Base-by-base conservation (phyloP, 2,113 vertebrate species). In the Eulacestoma nigropectus region DNA sequence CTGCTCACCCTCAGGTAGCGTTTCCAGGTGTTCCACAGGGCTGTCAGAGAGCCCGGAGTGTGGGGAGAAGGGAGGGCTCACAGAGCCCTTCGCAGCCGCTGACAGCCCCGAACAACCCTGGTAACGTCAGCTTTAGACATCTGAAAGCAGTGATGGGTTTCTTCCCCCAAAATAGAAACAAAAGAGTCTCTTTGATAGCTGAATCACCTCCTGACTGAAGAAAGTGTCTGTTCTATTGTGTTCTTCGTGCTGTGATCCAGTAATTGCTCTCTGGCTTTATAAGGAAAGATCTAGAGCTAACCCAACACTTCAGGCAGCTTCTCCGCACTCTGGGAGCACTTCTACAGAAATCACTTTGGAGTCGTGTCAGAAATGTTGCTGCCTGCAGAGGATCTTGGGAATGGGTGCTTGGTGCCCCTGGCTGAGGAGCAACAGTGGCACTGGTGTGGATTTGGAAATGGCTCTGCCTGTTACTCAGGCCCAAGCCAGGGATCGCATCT, bases 131-230 rank as follows among this genome's bases (percentile, higher is more conserved):
- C 52, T 81, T 82, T 30, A 87, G 85, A 27, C 57, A 76, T 55
- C 82, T 95, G 63, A 91, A 62, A 79, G 79, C 67, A 62, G 46
- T 57, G 63, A 57, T 72, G 79, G 21, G 41, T 26, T 85, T 82
- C 49, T 53, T 21, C 13, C 57, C 80, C 67, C 3, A 52, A 80
- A 95, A 96, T 90, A 95, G 92, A 83, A 94, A 93, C 30, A 77
- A 77, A 95, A 95, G 86, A 78, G 79, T 59, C 81, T 90, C 62
- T 86, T 39, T 30, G 69, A 93, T 77, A 84, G 88, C 79, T 95
- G 94, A 93, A 84, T 97, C 93, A 92, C 80, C 89, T 77, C 80
- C 73, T 68, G 50, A 86, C 76, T 84, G 90, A 88, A 50, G 85
- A 90, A 94, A 77, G 57, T 78, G 84, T 46, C 92, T 93, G 6